A percentile compares a stretch with the other conserved stretches of the same genome.
phyloP scores from a whole-genome alignment of 2,797 vertebrate species.

The Amazonetta brasiliensis region DNA sequence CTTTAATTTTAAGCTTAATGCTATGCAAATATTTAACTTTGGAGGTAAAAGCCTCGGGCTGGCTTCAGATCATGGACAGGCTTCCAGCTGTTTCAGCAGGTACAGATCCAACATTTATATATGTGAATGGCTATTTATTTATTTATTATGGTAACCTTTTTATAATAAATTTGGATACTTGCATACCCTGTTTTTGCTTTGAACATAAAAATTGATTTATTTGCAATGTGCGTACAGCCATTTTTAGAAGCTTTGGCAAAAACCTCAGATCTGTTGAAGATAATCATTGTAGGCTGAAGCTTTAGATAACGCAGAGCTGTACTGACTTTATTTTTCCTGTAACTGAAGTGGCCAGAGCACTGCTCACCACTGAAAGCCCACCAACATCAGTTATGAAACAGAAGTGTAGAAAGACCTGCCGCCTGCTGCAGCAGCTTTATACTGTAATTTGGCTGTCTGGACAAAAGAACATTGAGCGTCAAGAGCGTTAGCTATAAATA shows the following conservation, averaged over 20 bases:
- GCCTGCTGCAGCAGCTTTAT: not conserved
- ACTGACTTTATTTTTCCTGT: not conserved
- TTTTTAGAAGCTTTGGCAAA: conserved; percentile 31
- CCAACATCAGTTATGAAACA: not conserved
- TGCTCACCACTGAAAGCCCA: not conserved
- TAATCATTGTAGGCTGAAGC: not conserved
- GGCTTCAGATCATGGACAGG: conserved; percentile 19
- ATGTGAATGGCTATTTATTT: not conserved
- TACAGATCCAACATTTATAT: conserved; percentile 19
- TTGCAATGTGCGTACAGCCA: not conserved
- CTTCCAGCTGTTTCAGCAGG: conserved; percentile 55
- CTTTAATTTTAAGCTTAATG: conserved; percentile 63
- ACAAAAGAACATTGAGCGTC: not conserved
- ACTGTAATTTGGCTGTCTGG: not conserved
- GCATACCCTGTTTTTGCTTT: not conserved
- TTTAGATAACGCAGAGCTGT: not conserved
- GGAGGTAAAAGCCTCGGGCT: conserved; percentile 43
- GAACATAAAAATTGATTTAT: not conserved
- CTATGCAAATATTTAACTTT: conserved; percentile 66
- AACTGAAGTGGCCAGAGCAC: not conserved
- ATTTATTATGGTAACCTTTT: not conserved
- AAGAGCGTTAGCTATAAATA: not conserved
- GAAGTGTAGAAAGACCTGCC: not conserved
- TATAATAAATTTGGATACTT: conserved; percentile 4
- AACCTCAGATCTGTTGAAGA: not conserved